Base-by-base conservation (phyloP, 2,113 vertebrate species). In the Camelus bactrianus region DNA sequence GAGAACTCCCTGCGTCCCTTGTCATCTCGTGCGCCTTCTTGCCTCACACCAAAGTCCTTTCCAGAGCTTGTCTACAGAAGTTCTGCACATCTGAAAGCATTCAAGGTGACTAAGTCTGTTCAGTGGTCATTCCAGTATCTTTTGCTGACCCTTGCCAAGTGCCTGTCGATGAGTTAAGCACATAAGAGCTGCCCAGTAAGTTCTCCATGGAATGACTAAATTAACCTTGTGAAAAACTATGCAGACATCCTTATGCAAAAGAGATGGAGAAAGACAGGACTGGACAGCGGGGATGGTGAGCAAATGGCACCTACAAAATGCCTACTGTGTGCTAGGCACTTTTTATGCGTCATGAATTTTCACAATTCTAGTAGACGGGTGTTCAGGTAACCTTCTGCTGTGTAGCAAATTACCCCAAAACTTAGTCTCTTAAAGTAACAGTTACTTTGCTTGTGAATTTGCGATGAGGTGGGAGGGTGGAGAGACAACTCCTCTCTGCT, bases 401-500 rank as follows among this genome's bases (percentile, higher is more conserved):
- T 88, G 77, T 83, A 89, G 82, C 42, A 89, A 52, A 85, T 56
- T 12, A 67, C n/a, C 16, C 46, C 20, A 64, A 60, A 35, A 60
- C 13, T 26, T 28, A 12, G n/a, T 80, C 76, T 95, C 12, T 56
- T 69, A 48, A 76, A 62, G 48, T 6, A 48, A 32, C 8, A 16
- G 26, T 42, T 69, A 64, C 48, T 92, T 95, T 52, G 38, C 54
- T 83, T 87, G 32, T 75, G 69, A 84, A 56, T 79, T 58, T 94
- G 30, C 86, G 42, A 58, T 75, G 73, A 80, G 38, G 8, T 83
- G 52, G 20, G 22, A 60, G 7, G 13, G 12, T 6, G 69, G 58
- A 10, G n/a, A 76, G 38, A 46, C 26, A 50, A n/a, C 12, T 58
- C 17, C 35, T 82, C 48, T 87, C 64, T 48, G 83, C 10, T 83